Evolutionary conservation across 2,888 invertebrate genomes (phyloP), one percentile per base, ranked within the genome.

Genomic region (Agrochola circellaris): DNA sequence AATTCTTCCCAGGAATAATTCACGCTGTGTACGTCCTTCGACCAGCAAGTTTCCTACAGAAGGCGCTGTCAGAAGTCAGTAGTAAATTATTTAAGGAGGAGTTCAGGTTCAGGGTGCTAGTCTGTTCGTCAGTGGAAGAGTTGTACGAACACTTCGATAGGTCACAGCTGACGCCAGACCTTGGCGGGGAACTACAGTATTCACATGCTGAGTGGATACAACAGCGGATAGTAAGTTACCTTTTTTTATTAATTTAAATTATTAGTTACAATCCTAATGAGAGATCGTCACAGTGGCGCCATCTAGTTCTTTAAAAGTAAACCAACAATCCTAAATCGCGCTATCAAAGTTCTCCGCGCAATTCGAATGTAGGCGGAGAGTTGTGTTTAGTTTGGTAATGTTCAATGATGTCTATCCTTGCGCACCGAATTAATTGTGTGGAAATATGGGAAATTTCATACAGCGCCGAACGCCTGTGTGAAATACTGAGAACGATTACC

Each of bases 161-260:
- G 85, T 97, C 98, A 87, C 99, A 99, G 94, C 96, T 99, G 87
- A 99, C 99, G 0, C 97, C 97, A 51, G 99, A 99, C 93, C 97
- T 99, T 81, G 99, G 99, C 6, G 99, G 99, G 2, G 97, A 97
- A 82, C 96, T 99, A 85, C 98, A 98, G 82, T 99, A 99, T 96
- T 98, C 98, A 89, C 99, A 99, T 94, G 97, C 98, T 76, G 99
- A 99, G 92, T 99, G 99, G 99, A 99, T 99, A 92, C 98, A 99
- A 91, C 99, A 99, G 94, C 97, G 99, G 97, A 98, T 99, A 95
- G 99, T 99, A 95, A 97, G 98, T 92, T 34, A 6, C 11, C 4
- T 54, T 15, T 45, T 60, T 26, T 48, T 23, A 38, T n/a, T 56
- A 20, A 1, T 34, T 13, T n/a, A 51, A 30, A 51, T 48, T 45